These are phyloP conservation scores for Premnoplex brunnescens DNA, from an alignment of 2,797 vertebrate species.

Conservation along the genomic window DNA sequence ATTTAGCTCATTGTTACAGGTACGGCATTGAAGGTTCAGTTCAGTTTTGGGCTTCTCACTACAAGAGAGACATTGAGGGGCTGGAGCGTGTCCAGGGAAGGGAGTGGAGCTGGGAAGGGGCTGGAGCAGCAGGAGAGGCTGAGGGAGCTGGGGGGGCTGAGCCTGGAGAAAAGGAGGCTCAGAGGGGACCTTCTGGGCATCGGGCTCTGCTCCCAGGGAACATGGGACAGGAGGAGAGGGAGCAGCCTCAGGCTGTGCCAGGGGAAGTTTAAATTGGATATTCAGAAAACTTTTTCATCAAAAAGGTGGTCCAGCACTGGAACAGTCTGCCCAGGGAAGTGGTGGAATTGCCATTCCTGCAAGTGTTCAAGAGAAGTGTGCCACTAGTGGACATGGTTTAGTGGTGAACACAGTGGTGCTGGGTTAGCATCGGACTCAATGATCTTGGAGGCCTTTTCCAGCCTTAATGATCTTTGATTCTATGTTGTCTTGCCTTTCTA, in stretches of 20 bases:
- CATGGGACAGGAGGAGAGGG: accelerated
- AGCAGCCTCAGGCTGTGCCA: accelerated
- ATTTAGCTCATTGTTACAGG: not conserved
- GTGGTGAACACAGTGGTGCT: not conserved
- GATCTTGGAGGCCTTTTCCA: not conserved
- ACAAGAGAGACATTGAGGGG: not conserved
- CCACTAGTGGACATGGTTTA: not conserved
- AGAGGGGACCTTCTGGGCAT: accelerated
- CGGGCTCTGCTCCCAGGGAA: accelerated
- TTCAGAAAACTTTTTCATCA: accelerated
- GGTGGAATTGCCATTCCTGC: not conserved
- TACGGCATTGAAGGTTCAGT: not conserved
- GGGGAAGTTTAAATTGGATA: not conserved
- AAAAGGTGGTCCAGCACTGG: not conserved
- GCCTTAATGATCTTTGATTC: not conserved
- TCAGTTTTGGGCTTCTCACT: not conserved
- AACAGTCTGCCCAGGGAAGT: not conserved
- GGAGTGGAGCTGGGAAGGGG: not conserved
- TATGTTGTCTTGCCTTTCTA: not conserved
- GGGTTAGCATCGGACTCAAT: not conserved
- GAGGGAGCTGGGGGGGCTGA: not conserved
- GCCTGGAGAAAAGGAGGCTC: not conserved
- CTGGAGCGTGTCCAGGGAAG: not conserved
- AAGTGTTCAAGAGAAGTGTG: not conserved
- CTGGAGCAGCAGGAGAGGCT: accelerated